Conservation (phyloP, 2,113 vertebrate genomes). For the Perccottus glenii region DNA sequence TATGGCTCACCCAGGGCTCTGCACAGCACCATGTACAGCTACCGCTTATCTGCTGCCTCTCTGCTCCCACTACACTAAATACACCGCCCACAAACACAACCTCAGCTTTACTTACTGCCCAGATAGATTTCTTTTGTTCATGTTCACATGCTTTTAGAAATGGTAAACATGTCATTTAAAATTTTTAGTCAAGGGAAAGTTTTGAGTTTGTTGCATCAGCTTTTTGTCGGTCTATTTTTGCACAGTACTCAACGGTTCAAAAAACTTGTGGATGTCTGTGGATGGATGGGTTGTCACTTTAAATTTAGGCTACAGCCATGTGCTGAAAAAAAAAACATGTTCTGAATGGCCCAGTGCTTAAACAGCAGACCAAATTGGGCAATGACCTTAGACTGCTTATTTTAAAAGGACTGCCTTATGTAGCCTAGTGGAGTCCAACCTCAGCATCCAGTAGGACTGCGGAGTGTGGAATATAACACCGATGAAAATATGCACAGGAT, state of each 20-base stretch:
- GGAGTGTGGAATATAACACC: no score
- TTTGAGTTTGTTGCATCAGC: background rate
- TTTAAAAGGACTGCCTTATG: background rate
- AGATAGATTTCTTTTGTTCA: background rate
- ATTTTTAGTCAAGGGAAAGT: background rate
- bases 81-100: conserved; percentile 15
- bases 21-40: conserved; percentile 57
- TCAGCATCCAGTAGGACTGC: background rate
- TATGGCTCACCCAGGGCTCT: conserved; percentile 50
- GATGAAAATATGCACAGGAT: no score
- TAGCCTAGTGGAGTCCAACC: background rate
- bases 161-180: no score
- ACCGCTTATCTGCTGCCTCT: conserved; percentile 13
- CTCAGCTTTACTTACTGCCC: background rate
- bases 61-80: conserved; percentile 19
- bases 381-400: background rate
- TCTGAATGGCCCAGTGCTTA: conserved; percentile 5
- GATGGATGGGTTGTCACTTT: conserved; percentile 3
- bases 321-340: background rate
- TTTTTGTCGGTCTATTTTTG: background rate
- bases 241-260: conserved; percentile 3
- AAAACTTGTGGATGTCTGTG: conserved; percentile 1
- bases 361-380: conserved; percentile 3
- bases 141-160: background rate
- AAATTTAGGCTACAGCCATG: conserved; percentile 7